A percentile compares a stretch with the other conserved stretches of the same genome.
Conservation (phyloP, 1,140 invertebrate species). For the Coptotermes formosanus region DNA sequence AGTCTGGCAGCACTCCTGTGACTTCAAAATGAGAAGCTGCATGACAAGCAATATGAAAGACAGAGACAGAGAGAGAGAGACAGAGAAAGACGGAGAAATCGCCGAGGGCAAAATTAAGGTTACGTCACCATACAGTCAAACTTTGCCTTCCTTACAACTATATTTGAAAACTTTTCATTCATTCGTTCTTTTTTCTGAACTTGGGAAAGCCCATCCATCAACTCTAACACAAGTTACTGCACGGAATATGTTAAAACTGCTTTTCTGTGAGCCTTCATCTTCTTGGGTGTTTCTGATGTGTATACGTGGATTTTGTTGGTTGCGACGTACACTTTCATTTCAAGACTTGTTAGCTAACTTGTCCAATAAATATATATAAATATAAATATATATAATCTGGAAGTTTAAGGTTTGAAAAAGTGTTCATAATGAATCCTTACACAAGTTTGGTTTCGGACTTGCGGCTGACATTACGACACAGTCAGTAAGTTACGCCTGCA, state of each 20-base stretch:
- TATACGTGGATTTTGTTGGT: not conserved
- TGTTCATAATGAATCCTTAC: too few species aligned
- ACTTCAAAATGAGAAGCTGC: not conserved
- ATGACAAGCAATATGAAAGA: not conserved
- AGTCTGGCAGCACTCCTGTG: not conserved
- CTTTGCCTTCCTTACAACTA: not conserved
- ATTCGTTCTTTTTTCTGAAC: not conserved
- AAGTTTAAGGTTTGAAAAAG: too few species aligned
- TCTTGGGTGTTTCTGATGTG: not conserved
- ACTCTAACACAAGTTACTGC: not conserved
- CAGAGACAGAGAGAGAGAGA: not conserved
- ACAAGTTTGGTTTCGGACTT: too few species aligned
- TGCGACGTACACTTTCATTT: not conserved
- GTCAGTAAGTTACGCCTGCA: too few species aligned
- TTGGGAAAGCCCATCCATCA: not conserved
- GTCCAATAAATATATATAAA: not conserved
- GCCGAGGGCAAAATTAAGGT: not conserved
- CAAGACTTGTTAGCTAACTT: not conserved
- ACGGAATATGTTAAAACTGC: not conserved
- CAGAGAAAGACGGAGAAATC: not conserved
- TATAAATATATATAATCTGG: not conserved
- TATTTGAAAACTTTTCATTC: not conserved
- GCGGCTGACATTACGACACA: too few species aligned
- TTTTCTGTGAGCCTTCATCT: not conserved
- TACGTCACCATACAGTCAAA: slow-evolving; percentile 16